Base-by-base conservation (phyloP, 2,797 vertebrate genomes). In the Molothrus ater region DNA sequence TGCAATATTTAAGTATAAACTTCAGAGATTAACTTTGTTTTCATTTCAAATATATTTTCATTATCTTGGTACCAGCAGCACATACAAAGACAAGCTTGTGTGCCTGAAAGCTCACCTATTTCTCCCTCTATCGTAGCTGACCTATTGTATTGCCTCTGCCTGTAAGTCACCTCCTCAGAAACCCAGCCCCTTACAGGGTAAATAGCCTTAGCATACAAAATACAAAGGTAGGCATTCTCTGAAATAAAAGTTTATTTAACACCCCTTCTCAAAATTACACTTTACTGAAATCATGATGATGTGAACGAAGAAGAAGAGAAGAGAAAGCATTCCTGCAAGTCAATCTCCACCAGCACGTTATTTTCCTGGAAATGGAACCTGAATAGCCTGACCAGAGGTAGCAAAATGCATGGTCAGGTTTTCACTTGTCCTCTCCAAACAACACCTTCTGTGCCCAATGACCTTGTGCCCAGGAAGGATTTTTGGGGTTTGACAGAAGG, bases 131-230 rank as follows among this genome's bases (percentile, higher is more conserved):
- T 2, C 5, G 1, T 2, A 42, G 24, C 1, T 63, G 13, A 21
- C 6, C 3, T 13, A 32, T 60, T 6, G 5, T 15, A 65, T 18
- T 17, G 51, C 31, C 56, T 79, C 36, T 43, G 29, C 51, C 36
- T 54, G 31, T 34, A 40, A 4, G 20, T 32, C 4, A 3, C 8
- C 32, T 57, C 63, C 80, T 92, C 25, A 72, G 42, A 71, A 56
- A 63, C 38, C 26, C 12, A 45, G 10, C 12, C 18, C 26, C 9
- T 11, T 8, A 51, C 0, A 32, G 6, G 9, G 3, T 40, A 48
- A 21, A 21, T 16, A 60, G 17, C 16, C 26, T 48, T 22, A 29
- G 6, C 42, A 65, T 17, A 20, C 31, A 57, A 91, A 78, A 80
- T 15, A 71, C 21, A 66, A 72, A 90, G 5, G 26, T 25, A 72